Base-by-base conservation (phyloP, 1,140 invertebrate species). In the Aphaenogaster rudis region DNA sequence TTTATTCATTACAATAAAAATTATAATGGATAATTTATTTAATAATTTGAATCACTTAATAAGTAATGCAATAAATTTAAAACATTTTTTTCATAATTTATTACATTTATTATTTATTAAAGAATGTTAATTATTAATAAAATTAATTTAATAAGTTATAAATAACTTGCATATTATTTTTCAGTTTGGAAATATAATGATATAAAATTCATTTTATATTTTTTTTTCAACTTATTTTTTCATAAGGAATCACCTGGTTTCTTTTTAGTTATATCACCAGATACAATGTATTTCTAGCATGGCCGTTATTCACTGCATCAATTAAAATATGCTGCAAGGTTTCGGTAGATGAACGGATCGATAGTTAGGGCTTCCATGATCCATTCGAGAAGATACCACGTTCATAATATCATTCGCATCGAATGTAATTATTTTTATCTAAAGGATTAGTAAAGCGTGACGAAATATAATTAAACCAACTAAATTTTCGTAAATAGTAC, bases 251-350 rank as follows among this genome's bases (percentile, higher is more conserved):
- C 3, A n/a, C 5, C 9, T 42, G 7, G 4, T 57, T 57, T 42
- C 15, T 17, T 17, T 66, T 66, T 1, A 66, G 11, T 17, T 66
- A 66, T 66, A 21, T 66, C 33, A 66, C 7, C 9, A 64, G 7
- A 39, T 39, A 66, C 17, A 66, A 4, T 17, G 0, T 63, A 88
- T 89, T 86, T 79, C 50, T 33, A 64, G 36, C 71, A 50, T 71
- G 15, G 17, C 42, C 7, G 17, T 39, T 13, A 86, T 87, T 89
- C 80, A 88, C 63, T 88, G 66, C 57, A 85, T 90, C 89, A 90
- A 91, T 91, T 91, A 88, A 91, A 91, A 91, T 86, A 91, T 88
- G 78, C 84, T 91, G 67, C 87, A 91, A 91, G 87, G 89, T 91
- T 91, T 91, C 90, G 89, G 86, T 91, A 87, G 74, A 91, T 82